Evolutionary conservation across 1,140 invertebrate species (phyloP).

Genomic region (Hydropsyche tenuis): DNA sequence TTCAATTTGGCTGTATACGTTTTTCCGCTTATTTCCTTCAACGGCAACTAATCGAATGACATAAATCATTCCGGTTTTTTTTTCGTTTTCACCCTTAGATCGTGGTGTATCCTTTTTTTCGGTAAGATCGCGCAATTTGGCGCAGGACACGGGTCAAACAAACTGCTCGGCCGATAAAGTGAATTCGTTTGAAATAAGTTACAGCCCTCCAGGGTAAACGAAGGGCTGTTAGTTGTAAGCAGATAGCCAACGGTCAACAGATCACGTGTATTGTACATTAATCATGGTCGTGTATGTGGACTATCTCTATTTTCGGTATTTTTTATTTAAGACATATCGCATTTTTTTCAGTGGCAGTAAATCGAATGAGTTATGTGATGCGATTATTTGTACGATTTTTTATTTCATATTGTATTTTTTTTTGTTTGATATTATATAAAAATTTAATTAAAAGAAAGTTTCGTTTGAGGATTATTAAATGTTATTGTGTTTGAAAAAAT

Average conservation of each 20-base stretch:
- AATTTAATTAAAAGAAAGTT: too few species aligned
- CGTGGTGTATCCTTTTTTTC: not conserved
- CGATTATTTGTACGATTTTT: too few species aligned
- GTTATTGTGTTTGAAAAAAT: too few species aligned
- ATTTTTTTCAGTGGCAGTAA: too few species aligned
- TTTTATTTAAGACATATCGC: too few species aligned
- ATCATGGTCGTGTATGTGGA: slow-evolving; percentile 34
- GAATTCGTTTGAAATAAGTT: slow-evolving; percentile 49
- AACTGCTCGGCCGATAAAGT: slow-evolving; percentile 45
- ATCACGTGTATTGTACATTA: slow-evolving; percentile 45
- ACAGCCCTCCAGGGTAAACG: slow-evolving; percentile 47
- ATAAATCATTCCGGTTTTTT: slow-evolving; percentile 40
- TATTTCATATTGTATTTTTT: too few species aligned
- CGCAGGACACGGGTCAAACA: slow-evolving; percentile 45
- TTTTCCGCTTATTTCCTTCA: slow-evolving; percentile 27
- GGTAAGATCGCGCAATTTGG: slow-evolving; percentile 47
- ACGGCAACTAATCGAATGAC: slow-evolving; percentile 41
- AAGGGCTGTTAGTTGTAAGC: slow-evolving; percentile 30
- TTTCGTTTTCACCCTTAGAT: not conserved
- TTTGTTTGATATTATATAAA: too few species aligned
- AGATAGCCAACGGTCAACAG: slow-evolving; percentile 41
- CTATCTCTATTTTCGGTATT: too few species aligned
- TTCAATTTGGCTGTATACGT: too few species aligned
- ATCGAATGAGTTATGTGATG: too few species aligned
- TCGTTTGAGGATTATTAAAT: too few species aligned